Evolutionary conservation across 2,888 invertebrate species (phyloP), one percentile per base, ranked within the genome.

Genomic region (Oxycera nigricornis): DNA sequence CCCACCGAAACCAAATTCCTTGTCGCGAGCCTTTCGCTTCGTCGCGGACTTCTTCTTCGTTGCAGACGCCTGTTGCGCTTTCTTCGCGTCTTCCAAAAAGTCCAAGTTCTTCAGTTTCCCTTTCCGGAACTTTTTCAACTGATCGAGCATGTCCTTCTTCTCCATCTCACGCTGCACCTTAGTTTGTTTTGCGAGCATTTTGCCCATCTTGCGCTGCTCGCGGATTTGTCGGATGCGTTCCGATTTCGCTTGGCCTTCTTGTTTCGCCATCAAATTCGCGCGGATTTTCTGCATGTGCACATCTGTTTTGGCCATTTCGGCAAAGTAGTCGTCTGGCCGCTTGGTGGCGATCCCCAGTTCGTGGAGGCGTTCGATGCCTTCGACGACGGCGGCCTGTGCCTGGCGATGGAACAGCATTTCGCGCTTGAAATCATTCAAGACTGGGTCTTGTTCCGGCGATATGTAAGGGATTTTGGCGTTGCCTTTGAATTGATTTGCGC

Each of bases 301-400:
- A 86, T 99, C 99, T 14, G 94, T 89, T 85, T 99, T 99, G 0
- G 96, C 96, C 99, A 99, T 99, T 88, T 99, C 96, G 0, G 98
- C 99, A 86, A 97, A 98, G 84, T 97, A 99, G 85, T 98, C 98
- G 73, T 95, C 94, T 0, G 99, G 99, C 67, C 93, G 89, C 81
- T 90, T 92, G 0, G 96, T 97, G 0, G 90, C 87, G 61, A 97
- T 86, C 22, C 91, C 91, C 3, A 94, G 83, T 46, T 90, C 89
- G 76, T 94, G 92, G 7, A 99, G 86, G 78, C 89, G 89, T 59
- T 91, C 90, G 24, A 98, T 88, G 0, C 92, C 94, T 77, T 94
- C 91, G 28, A 95, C 79, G 0, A 95, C 95, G 0, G 97, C 92
- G 24, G 92, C 90, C 82, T 98, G 95, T 0, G 94, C 95, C 84